Percentiles rank a stretch among this genome's conserved stretches.
Evolutionary conservation across 2,888 invertebrate species (phyloP).

Genomic region (Hetaerina titia): DNA sequence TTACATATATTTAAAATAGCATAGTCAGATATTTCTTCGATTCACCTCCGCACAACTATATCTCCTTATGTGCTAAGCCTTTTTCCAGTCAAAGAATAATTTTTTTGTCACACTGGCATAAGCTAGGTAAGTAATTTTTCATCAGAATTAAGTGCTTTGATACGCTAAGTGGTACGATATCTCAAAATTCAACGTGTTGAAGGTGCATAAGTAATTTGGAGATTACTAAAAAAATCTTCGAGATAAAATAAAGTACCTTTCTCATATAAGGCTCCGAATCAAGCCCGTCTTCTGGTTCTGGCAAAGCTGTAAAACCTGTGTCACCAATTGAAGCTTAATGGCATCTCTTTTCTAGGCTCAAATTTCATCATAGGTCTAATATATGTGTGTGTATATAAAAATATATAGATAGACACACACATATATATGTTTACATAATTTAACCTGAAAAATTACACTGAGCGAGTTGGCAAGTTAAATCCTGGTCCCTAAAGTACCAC

Average conservation of each 20-base stretch:
- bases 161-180: background rate
- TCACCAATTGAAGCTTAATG: no score
- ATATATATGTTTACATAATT: no score
- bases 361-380: no score
- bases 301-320: background rate
- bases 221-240: background rate
- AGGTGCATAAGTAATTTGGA: background rate
- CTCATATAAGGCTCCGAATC: background rate
- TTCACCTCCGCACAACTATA: background rate
- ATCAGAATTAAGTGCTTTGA: background rate
- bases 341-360: no score
- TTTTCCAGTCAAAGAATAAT: background rate
- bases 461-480: no score
- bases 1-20: background rate
- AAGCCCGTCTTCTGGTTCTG: background rate
- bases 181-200: background rate
- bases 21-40: background rate
- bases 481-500: no score
- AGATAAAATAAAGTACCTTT: background rate
- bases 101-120: no score
- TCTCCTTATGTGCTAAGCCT: background rate
- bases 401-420: no score
- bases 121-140: background rate
- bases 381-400: no score
- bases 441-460: no score